Base-by-base conservation (phyloP, 2,888 invertebrate genomes). In the Maniola hyperantus region DNA sequence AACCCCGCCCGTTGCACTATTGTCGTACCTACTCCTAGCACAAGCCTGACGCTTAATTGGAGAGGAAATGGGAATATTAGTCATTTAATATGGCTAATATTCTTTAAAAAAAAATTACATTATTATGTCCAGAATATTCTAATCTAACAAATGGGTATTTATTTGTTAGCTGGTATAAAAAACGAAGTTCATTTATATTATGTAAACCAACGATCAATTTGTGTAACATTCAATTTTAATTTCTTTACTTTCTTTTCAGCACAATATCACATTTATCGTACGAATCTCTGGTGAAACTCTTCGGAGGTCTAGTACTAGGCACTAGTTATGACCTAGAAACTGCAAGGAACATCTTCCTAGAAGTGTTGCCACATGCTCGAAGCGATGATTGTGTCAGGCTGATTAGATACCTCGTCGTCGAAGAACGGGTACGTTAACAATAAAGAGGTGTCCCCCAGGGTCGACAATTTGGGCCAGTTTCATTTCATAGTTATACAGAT, bases 301-400 rank as follows among this genome's bases (percentile, higher is more conserved):
- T 94, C 73, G 88, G 92, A 6, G 93, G 94, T 71, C 84, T 94
- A 33, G 93, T 94, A 1, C 84, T 95, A 0, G 96, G 96, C 0
- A 96, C 96, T 4, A 96, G 96, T 72, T 96, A 96, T 76, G 94
- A 95, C 36, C 93, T 95, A 80, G 96, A 96, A 81, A 96, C 96
- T 0, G 94, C 95, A 33, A 93, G 95, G 55, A 96, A 96, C 77
- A 94, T 96, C 76, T 96, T 96, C 77, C 84, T 96, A 73, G 96
- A 96, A 79, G 93, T 95, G 0, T 88, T 96, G 42, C 96, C 96
- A 0, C 94, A 95, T 75, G 94, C 95, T 34, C 94, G 95, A 51
- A 95, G 95, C 7, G 93, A 93, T 39, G 94, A 94, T 0, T 94
- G 95, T 2, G 95, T 95, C 0, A 85, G 94, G 54, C 93, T 96